Percentiles rank a stretch among this genome's conserved stretches.
phyloP scores from a whole-genome alignment of 2,113 vertebrate species.

The Actinemys pallida region DNA sequence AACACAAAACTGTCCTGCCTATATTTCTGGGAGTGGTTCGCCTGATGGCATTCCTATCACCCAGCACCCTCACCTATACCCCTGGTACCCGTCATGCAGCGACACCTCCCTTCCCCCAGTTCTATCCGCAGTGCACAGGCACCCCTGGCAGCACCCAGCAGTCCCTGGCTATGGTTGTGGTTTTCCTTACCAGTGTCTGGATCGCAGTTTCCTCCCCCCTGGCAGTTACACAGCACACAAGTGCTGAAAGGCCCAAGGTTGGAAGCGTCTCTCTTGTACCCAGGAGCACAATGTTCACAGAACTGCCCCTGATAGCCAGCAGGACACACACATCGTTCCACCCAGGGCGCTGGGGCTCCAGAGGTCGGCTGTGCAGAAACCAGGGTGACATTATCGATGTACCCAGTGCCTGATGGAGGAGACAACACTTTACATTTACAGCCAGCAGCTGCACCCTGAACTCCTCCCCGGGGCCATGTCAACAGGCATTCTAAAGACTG shows the following conservation, averaged over 20 bases:
- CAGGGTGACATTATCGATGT: constrained; percentile 88
- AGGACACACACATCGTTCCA: constrained; percentile 87
- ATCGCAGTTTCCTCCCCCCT: constrained; percentile 88
- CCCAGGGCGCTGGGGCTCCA: constrained; percentile 85
- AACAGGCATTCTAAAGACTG: rapidly evolving
- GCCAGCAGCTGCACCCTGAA: neutral
- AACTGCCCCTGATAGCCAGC: constrained; percentile 83
- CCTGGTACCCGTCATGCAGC: neutral
- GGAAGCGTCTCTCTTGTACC: constrained; percentile 82
- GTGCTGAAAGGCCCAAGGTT: constrained; percentile 80
- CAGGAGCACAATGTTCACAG: constrained; percentile 87
- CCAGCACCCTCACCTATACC: neutral
- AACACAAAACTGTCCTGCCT: neutral
- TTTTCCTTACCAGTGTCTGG: constrained; percentile 85
- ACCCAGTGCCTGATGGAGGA: constrained; percentile 87
- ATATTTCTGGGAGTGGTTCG: neutral
- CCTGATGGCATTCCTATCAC: neutral
- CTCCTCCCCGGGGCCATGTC: neutral
- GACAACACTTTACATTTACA: rapidly evolving
- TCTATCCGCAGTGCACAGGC: neutral
- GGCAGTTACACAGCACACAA: constrained; percentile 88
- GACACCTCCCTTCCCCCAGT: neutral
- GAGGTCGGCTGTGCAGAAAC: constrained; percentile 79
- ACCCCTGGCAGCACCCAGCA: rapidly evolving
- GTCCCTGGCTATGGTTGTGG: rapidly evolving